Conservation (phyloP, 1,140 invertebrate species). For the Ceratosolen solmsi region DNA sequence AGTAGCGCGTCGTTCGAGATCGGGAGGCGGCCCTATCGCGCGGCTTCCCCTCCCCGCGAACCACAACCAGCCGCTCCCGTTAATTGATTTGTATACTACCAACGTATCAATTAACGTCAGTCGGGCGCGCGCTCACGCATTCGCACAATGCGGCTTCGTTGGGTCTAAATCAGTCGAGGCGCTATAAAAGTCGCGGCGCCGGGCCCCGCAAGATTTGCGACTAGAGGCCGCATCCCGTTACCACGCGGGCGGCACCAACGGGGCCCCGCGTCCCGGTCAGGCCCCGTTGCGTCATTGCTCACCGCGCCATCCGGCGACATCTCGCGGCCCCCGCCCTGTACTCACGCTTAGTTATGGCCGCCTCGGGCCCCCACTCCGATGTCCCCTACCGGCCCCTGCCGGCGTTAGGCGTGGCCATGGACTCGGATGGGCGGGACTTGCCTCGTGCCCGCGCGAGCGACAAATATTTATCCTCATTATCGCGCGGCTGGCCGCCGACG, state of each 20-base stretch:
- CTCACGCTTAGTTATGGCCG: conserved; percentile 70
- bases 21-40: not conserved
- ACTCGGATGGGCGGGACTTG: conserved; percentile 12
- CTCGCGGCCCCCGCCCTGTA: conserved; percentile 57
- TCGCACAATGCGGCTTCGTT: not conserved
- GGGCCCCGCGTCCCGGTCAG: not conserved
- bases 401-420: conserved; percentile 48
- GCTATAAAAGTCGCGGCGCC: conserved; percentile 50
- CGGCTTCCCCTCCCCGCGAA: conserved; percentile 1
- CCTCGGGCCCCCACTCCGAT: conserved; percentile 58
- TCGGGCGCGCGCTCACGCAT: not conserved
- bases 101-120: conserved; percentile 53
- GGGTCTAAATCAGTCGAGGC: conserved; percentile 48
- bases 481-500: conserved; percentile 6
- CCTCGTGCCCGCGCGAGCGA: conserved; percentile 23
- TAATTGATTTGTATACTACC: conserved; percentile 53
- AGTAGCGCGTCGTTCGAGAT: not conserved
- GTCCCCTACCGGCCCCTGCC: not conserved
- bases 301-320: conserved; percentile 60
- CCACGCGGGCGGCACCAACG: no score
- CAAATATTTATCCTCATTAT: conserved; percentile 50
- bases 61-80: no score
- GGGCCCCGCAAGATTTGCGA: conserved; percentile 39
- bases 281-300: not conserved
- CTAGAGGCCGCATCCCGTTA: conserved; percentile 40